Base-by-base conservation (phyloP, 2,113 vertebrate species). In the Meleagris gallopavo region DNA sequence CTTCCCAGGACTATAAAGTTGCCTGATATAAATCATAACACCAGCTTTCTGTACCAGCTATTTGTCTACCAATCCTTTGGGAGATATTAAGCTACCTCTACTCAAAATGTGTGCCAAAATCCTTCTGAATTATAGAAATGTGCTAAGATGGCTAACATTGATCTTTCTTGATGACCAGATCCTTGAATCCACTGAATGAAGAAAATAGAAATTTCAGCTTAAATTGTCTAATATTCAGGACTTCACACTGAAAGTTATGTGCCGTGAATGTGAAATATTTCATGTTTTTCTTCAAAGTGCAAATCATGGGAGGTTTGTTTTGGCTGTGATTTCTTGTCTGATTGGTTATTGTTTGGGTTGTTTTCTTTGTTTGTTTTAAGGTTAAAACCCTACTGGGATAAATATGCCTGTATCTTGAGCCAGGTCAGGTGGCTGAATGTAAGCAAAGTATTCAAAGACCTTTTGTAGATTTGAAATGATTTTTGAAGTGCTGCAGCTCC, bases 401-500 rank as follows among this genome's bases (percentile, higher is more conserved):
- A 83, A 74, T 80, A 66, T 6, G 18, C 16, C 24, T 16, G 1
- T 70, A 62, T 89, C 32, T 83, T 58, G 55, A 90, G 21, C 52
- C 32, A 40, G 46, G 58, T 93, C 60, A 67, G 45, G 52, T 43
- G 13, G 71, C 76, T 84, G 87, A 89, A 84, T 40, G 30, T 66
- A 86, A 86, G 79, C 70, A 46, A 55, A 48, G 4, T 86, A 55
- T 86, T 92, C 46, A 38, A 74, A 83, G 27, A 67, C 41, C 29
- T 86, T 88, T 61, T 60, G 34, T 41, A 30, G 58, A 57, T 83
- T 65, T 74, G 29, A 52, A 81, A 15, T 81, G 4, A 38, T 55
- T 86, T 86, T 67, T 83, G 24, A 85, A 89, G 73, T 83, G 57
- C 73, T 88, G 20, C 16, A 83, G 20, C 73, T 90, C 88, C 24